Evolutionary conservation across 1,140 invertebrate genomes (phyloP), one percentile per base, ranked within the genome.

Genomic region (Carcinoscorpius rotundicauda): DNA sequence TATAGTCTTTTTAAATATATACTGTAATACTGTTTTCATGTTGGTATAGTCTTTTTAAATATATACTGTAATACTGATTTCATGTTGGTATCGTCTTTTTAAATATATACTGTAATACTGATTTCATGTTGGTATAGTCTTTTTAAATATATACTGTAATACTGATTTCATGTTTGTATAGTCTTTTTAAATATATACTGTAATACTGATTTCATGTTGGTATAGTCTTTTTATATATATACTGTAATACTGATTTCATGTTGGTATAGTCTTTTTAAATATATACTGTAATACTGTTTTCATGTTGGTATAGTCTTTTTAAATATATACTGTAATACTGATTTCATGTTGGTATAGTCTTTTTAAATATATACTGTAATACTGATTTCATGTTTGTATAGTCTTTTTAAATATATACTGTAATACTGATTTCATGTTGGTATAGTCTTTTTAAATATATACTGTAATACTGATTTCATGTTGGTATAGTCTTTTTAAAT

Each of bases 111-210:
- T 49, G 10, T n/a, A n/a, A n/a, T n/a, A n/a, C n/a, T n/a, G n/a
- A n/a, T 55, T 10, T 11, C 4, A 61, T 59, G 48, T 6, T 8
- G 51, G 51, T 5, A 0, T 29, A 56, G 1, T 64, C 49, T 60
- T 57, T 66, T 5, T 64, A 48, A 67, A n/a, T 60, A 62, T 49
- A 52, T 51, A 53, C 11, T 49, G 10, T n/a, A n/a, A n/a, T n/a
- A n/a, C n/a, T n/a, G n/a, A n/a, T 55, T 10, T 11, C 4, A 61
- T 59, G 48, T 6, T 8, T 48, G 51, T 5, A 0, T 29, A 56
- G 1, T 64, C 49, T 60, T 57, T 66, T 5, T 64, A 48, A 67
- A n/a, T 60, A 62, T 49, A 52, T 51, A 53, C 11, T 49, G 10
- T n/a, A n/a, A n/a, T n/a, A n/a, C n/a, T n/a, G n/a, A n/a, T 55